These are phyloP conservation scores for Plecturocebus donacophilus DNA, from an alignment of 2,113 vertebrate species.

Conservation along the genomic window DNA sequence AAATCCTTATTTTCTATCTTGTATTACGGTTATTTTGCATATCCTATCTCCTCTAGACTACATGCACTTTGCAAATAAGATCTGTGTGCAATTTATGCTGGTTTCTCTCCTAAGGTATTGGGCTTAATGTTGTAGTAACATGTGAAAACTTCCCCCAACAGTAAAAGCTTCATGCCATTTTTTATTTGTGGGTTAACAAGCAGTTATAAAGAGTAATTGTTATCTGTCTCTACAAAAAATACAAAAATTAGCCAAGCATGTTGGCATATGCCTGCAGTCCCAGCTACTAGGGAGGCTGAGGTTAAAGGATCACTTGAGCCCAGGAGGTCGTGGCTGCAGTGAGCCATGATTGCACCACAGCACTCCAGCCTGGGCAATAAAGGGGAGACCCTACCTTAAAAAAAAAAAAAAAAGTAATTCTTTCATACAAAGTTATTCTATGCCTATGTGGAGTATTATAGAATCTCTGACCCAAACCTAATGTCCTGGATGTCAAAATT, in stretches of 20 bases:
- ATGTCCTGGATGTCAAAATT: background rate
- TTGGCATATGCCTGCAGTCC: no score
- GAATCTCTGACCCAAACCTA: background rate
- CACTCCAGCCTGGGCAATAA: no score
- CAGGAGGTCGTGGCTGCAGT: no score
- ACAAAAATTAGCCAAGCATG: no score
- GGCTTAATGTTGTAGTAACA: background rate
- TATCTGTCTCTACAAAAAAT: no score
- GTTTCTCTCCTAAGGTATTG: background rate
- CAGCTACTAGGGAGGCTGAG: no score
- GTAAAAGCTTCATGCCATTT: background rate
- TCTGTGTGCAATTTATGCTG: background rate
- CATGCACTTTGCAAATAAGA: background rate
- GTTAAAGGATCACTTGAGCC: no score
- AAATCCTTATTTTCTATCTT: background rate
- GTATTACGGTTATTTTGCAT: background rate
- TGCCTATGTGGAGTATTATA: background rate
- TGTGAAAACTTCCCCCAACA: background rate
- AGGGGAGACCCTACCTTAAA: no score
- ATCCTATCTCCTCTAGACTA: background rate
- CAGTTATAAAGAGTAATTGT: background rate
- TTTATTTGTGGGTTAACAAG: background rate
- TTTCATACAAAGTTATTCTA: constrained; percentile 25
- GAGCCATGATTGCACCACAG: no score
- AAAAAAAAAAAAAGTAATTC: background rate